A percentile compares a stretch with the other conserved stretches of the same genome.
phyloP scores from a whole-genome alignment of 2,797 vertebrate species.

The Liasis olivaceus region DNA sequence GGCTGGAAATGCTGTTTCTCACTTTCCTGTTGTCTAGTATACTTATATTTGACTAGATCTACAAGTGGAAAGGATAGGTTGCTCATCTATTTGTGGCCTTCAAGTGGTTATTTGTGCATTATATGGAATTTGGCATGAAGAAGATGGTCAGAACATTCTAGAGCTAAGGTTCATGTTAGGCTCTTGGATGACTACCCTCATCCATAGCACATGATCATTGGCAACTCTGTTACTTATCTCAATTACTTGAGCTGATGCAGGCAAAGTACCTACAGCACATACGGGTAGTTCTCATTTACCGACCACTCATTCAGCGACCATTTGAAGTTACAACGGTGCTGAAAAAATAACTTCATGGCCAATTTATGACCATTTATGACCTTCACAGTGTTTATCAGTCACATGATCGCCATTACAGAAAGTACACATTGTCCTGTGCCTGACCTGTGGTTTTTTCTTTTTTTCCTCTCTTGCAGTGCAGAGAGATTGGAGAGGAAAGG shows the following conservation, averaged over 20 bases:
- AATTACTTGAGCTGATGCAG: not conserved
- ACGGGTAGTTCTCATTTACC: not conserved
- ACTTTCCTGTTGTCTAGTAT: too few species aligned
- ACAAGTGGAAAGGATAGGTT: not conserved
- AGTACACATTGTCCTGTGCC: not conserved
- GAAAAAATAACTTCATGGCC: not conserved
- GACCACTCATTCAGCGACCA: not conserved
- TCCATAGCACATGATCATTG: not conserved
- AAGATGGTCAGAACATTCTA: not conserved
- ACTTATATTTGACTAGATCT: not conserved
- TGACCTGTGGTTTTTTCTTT: not conserved
- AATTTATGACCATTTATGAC: not conserved
- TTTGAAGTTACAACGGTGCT: not conserved
- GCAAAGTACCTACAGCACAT: not conserved
- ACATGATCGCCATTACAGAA: not conserved
- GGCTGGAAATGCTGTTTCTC: not conserved
- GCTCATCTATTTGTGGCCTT: not conserved
- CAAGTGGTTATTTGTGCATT: not conserved
- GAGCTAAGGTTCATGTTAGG: not conserved
- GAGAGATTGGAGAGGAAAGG: not conserved
- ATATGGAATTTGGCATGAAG: not conserved
- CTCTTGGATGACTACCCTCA: not conserved
- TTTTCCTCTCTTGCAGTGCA: not conserved
- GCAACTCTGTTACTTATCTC: not conserved
- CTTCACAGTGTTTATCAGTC: not conserved